Evolutionary conservation across 23 tunicate genomes (phyloP).

Genomic region (Aplidium turbinatum): DNA sequence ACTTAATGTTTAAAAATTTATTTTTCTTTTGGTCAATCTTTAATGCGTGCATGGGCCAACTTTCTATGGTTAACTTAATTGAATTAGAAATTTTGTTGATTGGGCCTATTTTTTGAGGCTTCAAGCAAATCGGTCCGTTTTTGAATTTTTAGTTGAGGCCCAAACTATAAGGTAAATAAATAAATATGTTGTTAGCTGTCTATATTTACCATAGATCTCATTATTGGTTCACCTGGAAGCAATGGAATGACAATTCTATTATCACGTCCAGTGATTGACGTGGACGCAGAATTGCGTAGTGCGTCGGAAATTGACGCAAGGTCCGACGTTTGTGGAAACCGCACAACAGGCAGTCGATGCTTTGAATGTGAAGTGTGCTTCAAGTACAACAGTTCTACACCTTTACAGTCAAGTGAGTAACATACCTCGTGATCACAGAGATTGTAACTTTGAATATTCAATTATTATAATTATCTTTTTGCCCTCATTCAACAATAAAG

Average conservation of each 20-base stretch:
- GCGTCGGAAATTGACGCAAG: conserved; percentile 29
- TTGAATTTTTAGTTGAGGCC: neutral
- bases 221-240: conserved; percentile 55
- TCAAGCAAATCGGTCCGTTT: too few species aligned
- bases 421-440: neutral
- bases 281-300: conserved; percentile 1
- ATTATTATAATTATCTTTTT: too few species aligned
- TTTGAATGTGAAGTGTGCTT: conserved; percentile 52
- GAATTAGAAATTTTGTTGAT: too few species aligned
- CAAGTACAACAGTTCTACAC: conserved; percentile 37
- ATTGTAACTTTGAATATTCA: too few species aligned
- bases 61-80: too few species aligned
- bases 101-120: too few species aligned
- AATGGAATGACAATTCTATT: conserved; percentile 41
- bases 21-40: too few species aligned
- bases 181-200: neutral
- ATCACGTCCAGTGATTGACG: conserved; percentile 63
- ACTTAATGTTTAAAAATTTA: too few species aligned
- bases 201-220: conserved; percentile 39
- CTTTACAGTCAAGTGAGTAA: conserved; percentile 38
- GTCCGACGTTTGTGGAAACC: neutral
- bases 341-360: neutral
- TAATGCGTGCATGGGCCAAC: too few species aligned
- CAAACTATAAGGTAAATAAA: neutral
- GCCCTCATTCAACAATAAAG: too few species aligned